phyloP scores from a whole-genome alignment of 2,797 vertebrate genomes.

The Acestrorhynchus altus region DNA sequence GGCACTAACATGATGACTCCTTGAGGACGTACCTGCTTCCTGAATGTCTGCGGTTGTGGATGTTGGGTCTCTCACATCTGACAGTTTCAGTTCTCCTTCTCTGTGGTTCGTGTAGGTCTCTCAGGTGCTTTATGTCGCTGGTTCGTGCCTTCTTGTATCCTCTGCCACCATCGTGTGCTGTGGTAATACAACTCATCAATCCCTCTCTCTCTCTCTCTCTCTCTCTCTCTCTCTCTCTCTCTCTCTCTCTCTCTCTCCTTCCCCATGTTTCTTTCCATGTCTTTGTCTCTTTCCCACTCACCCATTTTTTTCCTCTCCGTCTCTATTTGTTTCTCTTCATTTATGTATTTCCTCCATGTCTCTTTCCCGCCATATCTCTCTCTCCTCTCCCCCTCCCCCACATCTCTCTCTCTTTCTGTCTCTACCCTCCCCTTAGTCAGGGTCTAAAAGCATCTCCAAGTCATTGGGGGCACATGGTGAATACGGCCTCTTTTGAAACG shows the following conservation, averaged over 20 bases:
- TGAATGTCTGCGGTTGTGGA: no score
- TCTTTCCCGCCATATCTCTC: background rate
- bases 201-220: background rate
- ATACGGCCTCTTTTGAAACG: conserved; percentile 47
- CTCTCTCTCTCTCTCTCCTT: background rate
- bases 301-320: no score
- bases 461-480: conserved; percentile 40
- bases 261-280: background rate
- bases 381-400: background rate
- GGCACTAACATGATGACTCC: no score
- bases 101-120: no score
- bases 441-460: conserved; percentile 52
- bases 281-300: background rate
- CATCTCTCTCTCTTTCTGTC: background rate
- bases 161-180: background rate
- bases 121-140: no score
- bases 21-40: no score
- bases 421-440: no score
- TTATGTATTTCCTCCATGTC: background rate
- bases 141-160: no score
- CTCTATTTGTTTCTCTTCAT: background rate
- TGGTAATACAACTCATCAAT: no score
- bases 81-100: no score
- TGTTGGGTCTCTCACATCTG: no score
- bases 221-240: background rate